Evolutionary conservation across 2,888 invertebrate species (phyloP), one percentile per base, ranked within the genome.

Genomic region (Ypsolopha scabrella): DNA sequence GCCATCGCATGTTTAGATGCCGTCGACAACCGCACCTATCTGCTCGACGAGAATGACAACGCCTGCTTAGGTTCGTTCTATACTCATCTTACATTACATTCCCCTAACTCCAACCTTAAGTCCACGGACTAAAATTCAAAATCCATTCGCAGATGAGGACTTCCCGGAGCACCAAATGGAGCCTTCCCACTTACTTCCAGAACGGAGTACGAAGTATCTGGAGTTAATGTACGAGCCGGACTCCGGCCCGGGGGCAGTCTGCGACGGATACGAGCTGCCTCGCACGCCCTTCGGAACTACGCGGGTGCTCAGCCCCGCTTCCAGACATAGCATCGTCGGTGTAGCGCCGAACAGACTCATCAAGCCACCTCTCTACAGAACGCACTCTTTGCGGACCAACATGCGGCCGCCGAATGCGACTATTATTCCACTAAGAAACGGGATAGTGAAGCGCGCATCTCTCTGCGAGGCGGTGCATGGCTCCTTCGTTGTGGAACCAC

Each of bases 1-100:
- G 33, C 14, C 24, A 57, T 63, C 70, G 83, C 83, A 82, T 81
- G 82, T 64, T 81, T 87, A 89, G 89, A 89, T 87, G 92, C 91
- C 72, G 90, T 93, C 79, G 91, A 91, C 89, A 93, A 93, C 88
- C 90, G 90, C 86, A 91, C 91, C 80, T 93, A 93, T 88, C 91
- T 92, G 85, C 89, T 90, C 72, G 93, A 92, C 86, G 90, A 91
- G 85, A 91, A 91, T 86, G 90, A 89, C 85, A 91, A 91, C 81
- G 72, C 82, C 65, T 77, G 65, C 68, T 57, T 82, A 75, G 89
- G 90, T 83, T 80, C 68, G 78, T 87, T 74, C 75, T 73, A 68
- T 67, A 67, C 61, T 54, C 51, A 58, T 55, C 44, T 54, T 50
- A 24, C 41, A 48, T 34, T 43, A 41, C 7, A 46, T 43, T 51